These are phyloP conservation scores for Meles meles DNA, from an alignment of 2,113 vertebrate species.

Conservation along the genomic window DNA sequence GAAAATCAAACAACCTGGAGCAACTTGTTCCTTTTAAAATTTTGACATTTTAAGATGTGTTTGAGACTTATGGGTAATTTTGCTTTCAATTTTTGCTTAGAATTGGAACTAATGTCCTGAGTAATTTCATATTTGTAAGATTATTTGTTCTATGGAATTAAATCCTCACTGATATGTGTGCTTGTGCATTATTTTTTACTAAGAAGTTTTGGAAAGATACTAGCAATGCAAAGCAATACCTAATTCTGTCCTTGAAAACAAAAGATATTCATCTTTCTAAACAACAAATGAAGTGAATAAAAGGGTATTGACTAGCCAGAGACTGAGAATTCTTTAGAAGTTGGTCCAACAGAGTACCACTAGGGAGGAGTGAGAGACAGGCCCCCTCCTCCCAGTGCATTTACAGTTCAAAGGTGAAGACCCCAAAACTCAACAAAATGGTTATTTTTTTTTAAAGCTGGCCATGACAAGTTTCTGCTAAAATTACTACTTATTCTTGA, in stretches of 20 bases:
- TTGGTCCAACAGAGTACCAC: neutral
- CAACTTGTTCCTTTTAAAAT: neutral
- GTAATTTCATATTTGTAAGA: neutral
- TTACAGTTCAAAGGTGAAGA: neutral
- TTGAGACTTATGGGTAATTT: neutral
- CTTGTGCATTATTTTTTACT: neutral
- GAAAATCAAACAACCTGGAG: neutral
- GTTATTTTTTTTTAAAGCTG: neutral
- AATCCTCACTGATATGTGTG: neutral
- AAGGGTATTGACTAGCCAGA: neutral
- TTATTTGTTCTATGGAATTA: neutral
- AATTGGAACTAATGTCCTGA: neutral
- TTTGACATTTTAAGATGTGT: neutral
- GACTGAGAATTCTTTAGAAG: neutral
- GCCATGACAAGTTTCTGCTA: neutral
- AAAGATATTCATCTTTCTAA: neutral
- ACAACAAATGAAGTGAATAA: neutral
- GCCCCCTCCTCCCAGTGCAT: rapidly evolving
- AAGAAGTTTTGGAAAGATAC: neutral
- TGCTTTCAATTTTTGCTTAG: neutral
- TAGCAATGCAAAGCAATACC: neutral
- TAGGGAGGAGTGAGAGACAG: neutral
- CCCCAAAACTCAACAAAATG: neutral
- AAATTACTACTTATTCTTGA: neutral
- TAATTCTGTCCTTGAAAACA: neutral